Conservation (phyloP, 2,888 invertebrate genomes). For the Pecten maximus region DNA sequence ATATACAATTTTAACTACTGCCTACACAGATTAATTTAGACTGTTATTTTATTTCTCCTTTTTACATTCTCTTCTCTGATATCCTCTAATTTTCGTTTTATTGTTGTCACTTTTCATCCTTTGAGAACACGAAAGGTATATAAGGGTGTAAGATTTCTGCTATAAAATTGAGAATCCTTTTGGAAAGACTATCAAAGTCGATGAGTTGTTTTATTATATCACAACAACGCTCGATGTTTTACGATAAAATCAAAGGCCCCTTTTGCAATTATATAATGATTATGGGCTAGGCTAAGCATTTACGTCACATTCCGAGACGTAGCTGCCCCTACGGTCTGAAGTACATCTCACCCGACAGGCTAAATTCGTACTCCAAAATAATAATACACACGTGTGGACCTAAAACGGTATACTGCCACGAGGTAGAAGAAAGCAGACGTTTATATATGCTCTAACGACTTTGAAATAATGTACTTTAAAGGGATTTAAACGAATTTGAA, state of each 20-base stretch:
- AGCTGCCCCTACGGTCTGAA: background rate
- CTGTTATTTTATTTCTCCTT: background rate
- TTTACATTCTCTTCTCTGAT: background rate
- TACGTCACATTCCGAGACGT: background rate
- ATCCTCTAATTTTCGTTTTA: background rate
- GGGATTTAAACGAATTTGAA: background rate
- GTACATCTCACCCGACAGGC: background rate
- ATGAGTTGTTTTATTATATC: background rate
- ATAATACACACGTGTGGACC: background rate
- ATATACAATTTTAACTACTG: background rate
- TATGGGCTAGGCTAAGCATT: background rate
- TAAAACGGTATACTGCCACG: background rate
- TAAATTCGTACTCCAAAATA: background rate
- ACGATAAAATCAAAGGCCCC: slow-evolving; percentile 14
- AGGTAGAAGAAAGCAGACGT: background rate
- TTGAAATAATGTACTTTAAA: background rate
- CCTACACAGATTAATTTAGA: background rate
- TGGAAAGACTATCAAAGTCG: slow-evolving; percentile 11
- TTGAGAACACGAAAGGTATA: background rate
- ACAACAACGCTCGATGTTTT: background rate
- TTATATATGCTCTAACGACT: background rate
- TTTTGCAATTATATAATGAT: slow-evolving; percentile 27
- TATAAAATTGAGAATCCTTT: slow-evolving; percentile 16
- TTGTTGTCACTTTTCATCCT: background rate
- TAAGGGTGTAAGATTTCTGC: background rate